Percentiles rank a stretch among this genome's conserved stretches.
Conservation (phyloP, 2,797 vertebrate genomes). For the Microctenopoma steveboyesi region DNA sequence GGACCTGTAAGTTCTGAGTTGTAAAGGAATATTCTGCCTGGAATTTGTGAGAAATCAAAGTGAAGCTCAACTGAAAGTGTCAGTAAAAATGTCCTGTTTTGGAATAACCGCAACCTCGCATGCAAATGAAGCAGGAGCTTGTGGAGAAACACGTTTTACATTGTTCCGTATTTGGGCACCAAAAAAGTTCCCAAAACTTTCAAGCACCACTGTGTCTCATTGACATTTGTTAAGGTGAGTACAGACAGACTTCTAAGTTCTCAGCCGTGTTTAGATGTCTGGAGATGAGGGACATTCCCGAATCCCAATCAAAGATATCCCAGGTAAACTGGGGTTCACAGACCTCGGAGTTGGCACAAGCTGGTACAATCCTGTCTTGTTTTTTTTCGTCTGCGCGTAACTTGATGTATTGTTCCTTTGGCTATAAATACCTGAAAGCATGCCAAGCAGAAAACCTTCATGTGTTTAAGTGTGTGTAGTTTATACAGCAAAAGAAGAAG, state of each 20-base stretch:
- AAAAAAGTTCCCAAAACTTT: too few species aligned
- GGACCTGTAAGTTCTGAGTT: too few species aligned
- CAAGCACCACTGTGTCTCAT: too few species aligned
- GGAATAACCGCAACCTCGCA: too few species aligned
- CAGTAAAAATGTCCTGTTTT: too few species aligned
- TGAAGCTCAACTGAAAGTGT: too few species aligned
- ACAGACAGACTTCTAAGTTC: constrained; percentile 11
- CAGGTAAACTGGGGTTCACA: constrained; percentile 19
- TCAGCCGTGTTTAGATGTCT: constrained; percentile 29
- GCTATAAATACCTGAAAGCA: constrained; percentile 27
- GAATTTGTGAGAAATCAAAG: too few species aligned
- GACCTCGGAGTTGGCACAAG: constrained; percentile 30
- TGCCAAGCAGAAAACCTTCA: constrained; percentile 23
- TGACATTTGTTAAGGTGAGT: background rate
- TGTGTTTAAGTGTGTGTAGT: background rate
- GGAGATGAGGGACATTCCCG: constrained; percentile 34
- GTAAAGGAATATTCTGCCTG: too few species aligned
- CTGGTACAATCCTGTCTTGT: constrained; percentile 20
- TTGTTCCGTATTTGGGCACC: too few species aligned
- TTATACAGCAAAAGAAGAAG: background rate
- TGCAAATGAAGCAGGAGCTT: too few species aligned
- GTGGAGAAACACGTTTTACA: too few species aligned
- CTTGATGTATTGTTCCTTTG: constrained; percentile 40
- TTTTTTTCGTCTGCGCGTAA: constrained; percentile 20
- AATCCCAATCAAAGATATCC: constrained; percentile 29